These are phyloP conservation scores for Oegoconia quadripuncta DNA, from an alignment of 2,888 invertebrate genomes.

Conservation along the genomic window DNA sequence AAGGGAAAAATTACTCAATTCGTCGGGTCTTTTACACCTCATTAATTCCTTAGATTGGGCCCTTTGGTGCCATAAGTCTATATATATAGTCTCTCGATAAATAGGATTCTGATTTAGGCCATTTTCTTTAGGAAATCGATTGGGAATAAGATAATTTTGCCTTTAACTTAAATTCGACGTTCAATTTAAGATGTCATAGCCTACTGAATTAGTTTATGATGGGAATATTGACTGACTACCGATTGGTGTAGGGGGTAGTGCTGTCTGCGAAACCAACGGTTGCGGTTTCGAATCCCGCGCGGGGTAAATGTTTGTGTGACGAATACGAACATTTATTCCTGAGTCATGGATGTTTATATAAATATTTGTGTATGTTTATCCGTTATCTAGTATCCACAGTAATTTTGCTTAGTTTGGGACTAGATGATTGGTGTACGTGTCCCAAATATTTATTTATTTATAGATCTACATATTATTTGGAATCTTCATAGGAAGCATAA, in stretches of 20 bases:
- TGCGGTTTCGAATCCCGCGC: too few relatives aligned
- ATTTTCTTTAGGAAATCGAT: slow-evolving; percentile 20
- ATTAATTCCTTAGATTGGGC: slow-evolving; percentile 67
- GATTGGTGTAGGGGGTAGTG: background rate
- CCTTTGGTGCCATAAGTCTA: slow-evolving; percentile 47
- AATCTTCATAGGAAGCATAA: too few relatives aligned
- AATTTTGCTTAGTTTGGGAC: too few relatives aligned
- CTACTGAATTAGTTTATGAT: slow-evolving; percentile 5
- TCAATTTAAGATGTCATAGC: slow-evolving; percentile 51
- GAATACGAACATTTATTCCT: too few relatives aligned
- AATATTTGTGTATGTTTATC: too few relatives aligned
- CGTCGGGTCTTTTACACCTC: slow-evolving; percentile 69
- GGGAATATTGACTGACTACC: slow-evolving; percentile 20
- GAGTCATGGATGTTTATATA: too few relatives aligned
- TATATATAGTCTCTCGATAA: slow-evolving; percentile 45
- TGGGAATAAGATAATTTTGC: slow-evolving; percentile 29
- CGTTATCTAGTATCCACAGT: too few relatives aligned
- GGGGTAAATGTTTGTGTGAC: too few relatives aligned
- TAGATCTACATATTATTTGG: too few relatives aligned
- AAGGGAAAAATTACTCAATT: slow-evolving; percentile 61
- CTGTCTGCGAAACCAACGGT: too few relatives aligned
- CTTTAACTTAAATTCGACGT: slow-evolving; percentile 43
- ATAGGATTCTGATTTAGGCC: slow-evolving; percentile 27
- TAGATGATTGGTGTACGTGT: too few relatives aligned
- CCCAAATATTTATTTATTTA: too few relatives aligned